A percentile compares a stretch with the other conserved stretches of the same genome.
Evolutionary conservation across 2,888 invertebrate genomes (phyloP).

Genomic region (Girardia tigrina): DNA sequence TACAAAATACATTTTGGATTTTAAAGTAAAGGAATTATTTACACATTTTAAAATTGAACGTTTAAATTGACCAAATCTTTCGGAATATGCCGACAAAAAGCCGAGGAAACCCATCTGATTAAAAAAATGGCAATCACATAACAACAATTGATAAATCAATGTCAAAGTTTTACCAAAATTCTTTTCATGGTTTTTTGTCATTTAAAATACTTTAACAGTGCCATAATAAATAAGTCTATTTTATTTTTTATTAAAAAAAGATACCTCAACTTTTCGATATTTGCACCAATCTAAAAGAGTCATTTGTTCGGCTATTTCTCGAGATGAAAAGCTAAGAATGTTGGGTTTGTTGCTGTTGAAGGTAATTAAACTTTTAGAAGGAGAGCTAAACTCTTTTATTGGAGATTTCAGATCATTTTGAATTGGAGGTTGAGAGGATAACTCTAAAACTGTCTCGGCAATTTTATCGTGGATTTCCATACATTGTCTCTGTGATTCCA

Average conservation of each 20-base stretch:
- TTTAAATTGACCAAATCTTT: no score
- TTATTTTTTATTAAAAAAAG: neutral
- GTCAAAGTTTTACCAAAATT: no score
- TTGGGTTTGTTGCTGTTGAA: neutral
- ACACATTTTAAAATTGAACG: no score
- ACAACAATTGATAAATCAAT: no score
- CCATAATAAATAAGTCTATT: no score
- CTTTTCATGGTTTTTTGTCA: no score
- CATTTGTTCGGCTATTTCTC: neutral
- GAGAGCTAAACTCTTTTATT: neutral
- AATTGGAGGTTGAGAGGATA: neutral
- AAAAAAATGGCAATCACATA: no score
- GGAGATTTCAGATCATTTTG: neutral
- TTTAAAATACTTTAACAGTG: no score
- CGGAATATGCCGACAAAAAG: no score
- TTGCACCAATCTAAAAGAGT: conserved; percentile 12
- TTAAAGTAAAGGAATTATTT: no score
- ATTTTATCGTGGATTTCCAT: neutral
- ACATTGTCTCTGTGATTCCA: neutral
- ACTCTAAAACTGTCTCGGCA: neutral
- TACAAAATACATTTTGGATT: no score
- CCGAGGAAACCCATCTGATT: no score
- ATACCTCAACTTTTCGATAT: neutral
- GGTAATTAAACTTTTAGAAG: neutral
- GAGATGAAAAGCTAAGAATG: neutral